Base-by-base conservation (phyloP, 2,888 invertebrate genomes). In the Strigamia transsilvanica region DNA sequence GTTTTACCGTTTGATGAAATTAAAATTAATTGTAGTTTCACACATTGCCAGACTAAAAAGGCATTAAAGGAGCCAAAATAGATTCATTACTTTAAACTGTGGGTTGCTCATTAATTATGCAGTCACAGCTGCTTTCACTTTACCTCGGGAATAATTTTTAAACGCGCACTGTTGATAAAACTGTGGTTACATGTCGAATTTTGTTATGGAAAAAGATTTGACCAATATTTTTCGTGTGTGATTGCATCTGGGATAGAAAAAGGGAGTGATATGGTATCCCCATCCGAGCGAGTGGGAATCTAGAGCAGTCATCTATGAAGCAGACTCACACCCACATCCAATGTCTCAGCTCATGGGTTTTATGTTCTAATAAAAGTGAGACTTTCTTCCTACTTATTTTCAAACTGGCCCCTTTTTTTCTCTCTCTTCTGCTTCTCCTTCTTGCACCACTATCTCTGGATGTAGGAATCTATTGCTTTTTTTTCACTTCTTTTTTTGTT, bases 11-110 rank as follows among this genome's bases (percentile, higher is more conserved):
- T 56, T 56, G 56, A 56, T 56, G 56, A 56, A 56, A 56, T 56
- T 56, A 56, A 56, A 56, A 56, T 56, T 56, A 56, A 56, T 56
- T 56, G 56, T 56, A 56, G n/a, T 56, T 56, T 56, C 56, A 56
- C 56, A 56, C 56, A 56, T 56, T 56, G 56, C 56, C 21, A 56
- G 56, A 56, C 56, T 56, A 56, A 56, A 56, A 56, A 56, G n/a
- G 56, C 56, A 56, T 56, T 56, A 56, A 46, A 46, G 46, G 46
- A 46, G 46, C 46, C 46, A 46, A 56, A 56, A 56, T 56, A 56
- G 56, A 56, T 56, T 56, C 56, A 56, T 56, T 56, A 56, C 56
- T 56, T 56, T 56, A 56, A 56, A 56, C 56, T 56, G 56, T 15
- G 56, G 56, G 56, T 56, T 15, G 18, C 56, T 56, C 56, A 56